Evolutionary conservation across 2,888 invertebrate genomes (phyloP), one percentile per base, ranked within the genome.

Genomic region (Diaphora mendica): DNA sequence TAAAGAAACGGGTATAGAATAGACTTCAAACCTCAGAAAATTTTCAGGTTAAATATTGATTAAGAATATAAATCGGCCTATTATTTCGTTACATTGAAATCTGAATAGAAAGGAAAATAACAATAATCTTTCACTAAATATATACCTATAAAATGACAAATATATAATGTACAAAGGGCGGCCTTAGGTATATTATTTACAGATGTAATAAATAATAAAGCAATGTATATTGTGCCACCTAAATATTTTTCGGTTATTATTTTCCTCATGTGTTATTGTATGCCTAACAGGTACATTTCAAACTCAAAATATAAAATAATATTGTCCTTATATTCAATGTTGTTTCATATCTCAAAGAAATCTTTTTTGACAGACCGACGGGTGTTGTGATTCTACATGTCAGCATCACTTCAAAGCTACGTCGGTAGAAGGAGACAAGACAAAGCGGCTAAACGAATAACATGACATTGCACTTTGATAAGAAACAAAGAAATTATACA

Each of bases 401-500:
- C 75, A 62, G 69, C 30, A 51, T 48, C 44, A 73, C 71, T 66
- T 78, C 74, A 64, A 71, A 74, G 70, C 67, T 67, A 39, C 59
- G 39, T 65, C 13, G 26, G 62, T 33, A 71, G 70, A 62, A 73
- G 26, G 33, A 71, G 65, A 64, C 30, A 62, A 48, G 64, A 68
- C 72, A 68, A 70, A 74, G 65, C 64, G 39, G 33, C 42, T 55
- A 30, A 75, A 55, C 64, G 69, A 77, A 15, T 48, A 30, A 42
- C 20, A 30, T n/a, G 15, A 35, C 42, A 7, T 62, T 30, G 30
- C 8, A 67, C 23, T 67, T 48, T 69, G 15, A 39, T 35, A 72
- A 59, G 67, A 17, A 20, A 66, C 51, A 72, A 48, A 73, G 64
- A 68, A 71, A 71, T 75, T 76, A 76, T 74, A 75, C 64, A 82